phyloP scores from a whole-genome alignment of 2,888 invertebrate genomes.

The Trachelus iudaicus region DNA sequence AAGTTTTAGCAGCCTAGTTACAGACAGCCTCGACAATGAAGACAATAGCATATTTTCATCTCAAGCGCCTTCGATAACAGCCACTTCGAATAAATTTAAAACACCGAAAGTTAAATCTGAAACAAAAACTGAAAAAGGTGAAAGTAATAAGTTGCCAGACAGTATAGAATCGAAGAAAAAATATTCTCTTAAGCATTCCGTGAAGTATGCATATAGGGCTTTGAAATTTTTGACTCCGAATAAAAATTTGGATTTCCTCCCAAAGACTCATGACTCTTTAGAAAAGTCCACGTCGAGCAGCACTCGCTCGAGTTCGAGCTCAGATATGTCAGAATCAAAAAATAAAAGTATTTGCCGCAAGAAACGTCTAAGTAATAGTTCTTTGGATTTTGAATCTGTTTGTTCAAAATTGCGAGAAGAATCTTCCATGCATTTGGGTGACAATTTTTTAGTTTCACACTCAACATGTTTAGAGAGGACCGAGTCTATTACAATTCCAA shows the following conservation, averaged over 20 bases:
- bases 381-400: constrained; percentile 16
- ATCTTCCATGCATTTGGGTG: constrained; percentile 17
- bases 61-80: not conserved
- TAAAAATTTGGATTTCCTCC: constrained; percentile 29
- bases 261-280: constrained; percentile 8
- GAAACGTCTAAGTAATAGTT: constrained; percentile 4
- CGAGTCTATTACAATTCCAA: constrained; percentile 27
- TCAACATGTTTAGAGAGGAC: constrained; percentile 18
- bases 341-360: not conserved
- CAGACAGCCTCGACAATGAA: constrained; percentile 14
- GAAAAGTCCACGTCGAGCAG: constrained; percentile 8
- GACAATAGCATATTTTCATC: not conserved
- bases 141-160: not conserved
- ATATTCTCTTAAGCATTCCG: constrained; percentile 23
- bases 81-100: not conserved
- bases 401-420: constrained; percentile 31
- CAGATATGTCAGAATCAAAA: not conserved
- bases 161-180: not conserved
- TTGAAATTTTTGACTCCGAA: constrained; percentile 31
- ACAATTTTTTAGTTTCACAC: constrained; percentile 4
- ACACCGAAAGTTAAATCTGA: not conserved
- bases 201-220: constrained; percentile 36
- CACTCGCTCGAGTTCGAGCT: constrained; percentile 1
- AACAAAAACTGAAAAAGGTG: not conserved
- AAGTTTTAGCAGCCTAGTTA: constrained; percentile 15